Evolutionary conservation across 2,888 invertebrate genomes (phyloP), one percentile per base, ranked within the genome.

Genomic region (Sinohyriopsis cumingii): DNA sequence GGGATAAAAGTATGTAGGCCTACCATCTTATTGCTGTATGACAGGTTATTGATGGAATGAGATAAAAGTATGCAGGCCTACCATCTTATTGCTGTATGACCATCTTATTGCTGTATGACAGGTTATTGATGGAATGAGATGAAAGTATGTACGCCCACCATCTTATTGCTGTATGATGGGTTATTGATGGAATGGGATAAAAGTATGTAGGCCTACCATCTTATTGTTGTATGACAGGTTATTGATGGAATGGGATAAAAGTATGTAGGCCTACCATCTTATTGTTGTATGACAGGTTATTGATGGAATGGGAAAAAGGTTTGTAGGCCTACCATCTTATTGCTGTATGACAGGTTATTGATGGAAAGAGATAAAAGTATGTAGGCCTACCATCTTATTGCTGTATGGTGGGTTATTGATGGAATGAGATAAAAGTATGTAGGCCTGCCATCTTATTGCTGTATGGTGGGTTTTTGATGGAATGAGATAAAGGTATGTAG

Each of bases 381-480:
- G 64, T 53, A 24, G 59, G 25, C 25, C 15, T 22, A 22, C 57
- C 22, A 22, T 56, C 57, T 20, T 56, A 19, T 19, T 18, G 56
- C 56, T n/a, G n/a, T n/a, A n/a, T n/a, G n/a, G 5, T 84, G 84
- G 71, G 76, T 28, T 28, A 28, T 5, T 28, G 63, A 84, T 82
- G 15, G 65, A 76, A 9, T 83, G 84, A 55, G 69, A 73, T 28
- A 73, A 75, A 19, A 78, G 80, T 80, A 70, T 55, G 64, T 53
- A 24, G 59, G 25, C 25, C 15, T 22, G 5, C 57, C 22, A 22
- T 56, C 57, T 20, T 56, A 19, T 19, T 18, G 56, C 56, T n/a
- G n/a, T n/a, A n/a, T n/a, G n/a, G n/a, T n/a, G n/a, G n/a, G n/a
- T 85, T 33, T 81, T 84, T 74, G 81, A 83, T 65, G 85, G 83